Base-by-base conservation (phyloP, 1,140 invertebrate species). In the Bombus huntii region DNA sequence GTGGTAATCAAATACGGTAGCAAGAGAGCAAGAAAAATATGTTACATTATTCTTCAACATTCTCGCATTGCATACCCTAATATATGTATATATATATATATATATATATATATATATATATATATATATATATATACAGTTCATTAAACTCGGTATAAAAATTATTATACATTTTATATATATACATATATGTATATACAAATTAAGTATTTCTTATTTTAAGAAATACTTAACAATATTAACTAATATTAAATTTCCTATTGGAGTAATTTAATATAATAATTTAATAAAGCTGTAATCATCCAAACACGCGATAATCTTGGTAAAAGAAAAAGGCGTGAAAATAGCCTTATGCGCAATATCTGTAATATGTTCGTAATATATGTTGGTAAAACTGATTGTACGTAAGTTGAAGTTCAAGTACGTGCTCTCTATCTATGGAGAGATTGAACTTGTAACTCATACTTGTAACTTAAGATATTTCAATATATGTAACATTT, bases 361-460 rank as follows among this genome's bases (percentile, higher is more conserved):
- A 44, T 25, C 42, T 34, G n/a, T 76, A 39, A 42, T 15, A 73
- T 37, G 28, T 25, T 62, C n/a, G 37, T 8, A 39, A 42, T 15
- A 12, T 39, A 44, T 70, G 76, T 77, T n/a, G 72, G 81, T 85
- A 88, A 89, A 89, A 89, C 82, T 73, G 59, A 73, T 77, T 59
- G 87, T 47, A 75, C 53, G 81, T 88, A 37, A 81, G 15, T 84
- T 89, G 86, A 91, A 91, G 90, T 91, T 91, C 90, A 91, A 89
- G 89, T 87, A 86, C 88, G 62, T 66, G n/a, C 59, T 47, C 44
- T n/a, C 66, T 76, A 65, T 66, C 31, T 25, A 15, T 44, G 44
- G 31, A n/a, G 62, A 28, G n/a, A 25, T 59, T 47, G 22, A 73
- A 74, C 80, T 82, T 74, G 22, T 42, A 42, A 13, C n/a, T 42